Evolutionary conservation across 2,888 invertebrate genomes (phyloP), one percentile per base, ranked within the genome.

Genomic region (Iphiclides podalirius): DNA sequence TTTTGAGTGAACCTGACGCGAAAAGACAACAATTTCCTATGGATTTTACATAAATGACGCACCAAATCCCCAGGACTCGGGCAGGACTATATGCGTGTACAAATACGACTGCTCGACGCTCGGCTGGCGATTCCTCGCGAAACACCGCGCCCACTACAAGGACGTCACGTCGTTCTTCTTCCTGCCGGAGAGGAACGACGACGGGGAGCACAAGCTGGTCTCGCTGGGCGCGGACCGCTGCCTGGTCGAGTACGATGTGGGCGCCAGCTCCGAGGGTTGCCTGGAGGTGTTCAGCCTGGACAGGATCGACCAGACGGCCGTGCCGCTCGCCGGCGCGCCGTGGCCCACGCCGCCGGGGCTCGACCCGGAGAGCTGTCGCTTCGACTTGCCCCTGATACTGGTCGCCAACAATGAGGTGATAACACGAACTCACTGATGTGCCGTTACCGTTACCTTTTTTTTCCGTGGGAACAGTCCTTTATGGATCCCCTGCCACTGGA

Each of bases 381-480:
- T 55, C 1, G 64, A 79, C 53, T 49, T 87, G 45, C 84, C 85
- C 0, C 60, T 72, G 59, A 80, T 94, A 45, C 72, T 94, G 1
- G 70, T 92, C 8, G 89, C 92, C 9, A 93, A 91, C 71, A 90
- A 93, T 64, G 91, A 92, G 83, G 92, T 92, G 39, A 53, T n/a
- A n/a, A n/a, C n/a, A n/a, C n/a, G n/a, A n/a, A 28, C 31, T 8
- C 7, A 28, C 3, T 26, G 23, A 35, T 16, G n/a, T n/a, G n/a
- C n/a, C n/a, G n/a, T n/a, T n/a, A n/a, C n/a, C n/a, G n/a, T n/a
- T n/a, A n/a, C n/a, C n/a, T n/a, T n/a, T n/a, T n/a, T n/a, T n/a
- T n/a, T n/a, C n/a, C n/a, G n/a, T n/a, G n/a, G n/a, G n/a, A n/a
- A n/a, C n/a, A n/a, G n/a, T n/a, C n/a, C n/a, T n/a, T n/a, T n/a